Conservation (phyloP, 2,888 invertebrate species). For the Aelia acuminata region DNA sequence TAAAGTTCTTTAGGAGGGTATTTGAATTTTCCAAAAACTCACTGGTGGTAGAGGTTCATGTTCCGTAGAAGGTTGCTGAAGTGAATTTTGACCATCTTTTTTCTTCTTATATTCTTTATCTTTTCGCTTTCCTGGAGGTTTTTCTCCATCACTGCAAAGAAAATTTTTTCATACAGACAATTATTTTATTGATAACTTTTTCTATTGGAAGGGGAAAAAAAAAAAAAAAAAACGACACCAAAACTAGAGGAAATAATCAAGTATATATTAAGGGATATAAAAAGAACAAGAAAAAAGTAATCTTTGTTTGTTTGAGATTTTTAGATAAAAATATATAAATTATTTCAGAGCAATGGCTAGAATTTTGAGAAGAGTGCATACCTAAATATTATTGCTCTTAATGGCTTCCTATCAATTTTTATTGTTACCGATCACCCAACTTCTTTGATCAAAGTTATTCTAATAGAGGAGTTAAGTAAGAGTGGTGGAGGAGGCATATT, state of each 20-base stretch:
- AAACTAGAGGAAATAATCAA: too few relatives aligned
- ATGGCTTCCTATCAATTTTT: background rate
- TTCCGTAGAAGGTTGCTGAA: background rate
- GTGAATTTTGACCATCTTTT: constrained; percentile 52
- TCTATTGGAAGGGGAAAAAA: background rate
- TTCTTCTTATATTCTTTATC: constrained; percentile 59
- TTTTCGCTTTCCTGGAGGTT: constrained; percentile 48
- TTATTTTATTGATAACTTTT: background rate
- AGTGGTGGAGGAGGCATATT: too few relatives aligned
- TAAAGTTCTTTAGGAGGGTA: constrained; percentile 21
- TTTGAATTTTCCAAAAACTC: constrained; percentile 33
- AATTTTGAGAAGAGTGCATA: background rate
- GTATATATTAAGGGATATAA: too few relatives aligned
- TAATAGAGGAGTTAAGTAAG: too few relatives aligned
- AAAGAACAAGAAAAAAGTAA: too few relatives aligned
- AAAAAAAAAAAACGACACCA: background rate
- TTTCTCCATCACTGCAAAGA: constrained; percentile 51
- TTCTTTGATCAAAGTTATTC: background rate
- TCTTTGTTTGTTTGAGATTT: background rate
- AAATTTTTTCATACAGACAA: background rate
- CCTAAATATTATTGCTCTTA: too few relatives aligned
- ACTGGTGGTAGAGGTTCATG: constrained; percentile 39
- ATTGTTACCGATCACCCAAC: background rate
- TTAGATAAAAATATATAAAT: background rate
- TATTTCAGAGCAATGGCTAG: constrained; percentile 1